Base-by-base conservation (phyloP, 2,797 vertebrate genomes). In the Botia almorhae region DNA sequence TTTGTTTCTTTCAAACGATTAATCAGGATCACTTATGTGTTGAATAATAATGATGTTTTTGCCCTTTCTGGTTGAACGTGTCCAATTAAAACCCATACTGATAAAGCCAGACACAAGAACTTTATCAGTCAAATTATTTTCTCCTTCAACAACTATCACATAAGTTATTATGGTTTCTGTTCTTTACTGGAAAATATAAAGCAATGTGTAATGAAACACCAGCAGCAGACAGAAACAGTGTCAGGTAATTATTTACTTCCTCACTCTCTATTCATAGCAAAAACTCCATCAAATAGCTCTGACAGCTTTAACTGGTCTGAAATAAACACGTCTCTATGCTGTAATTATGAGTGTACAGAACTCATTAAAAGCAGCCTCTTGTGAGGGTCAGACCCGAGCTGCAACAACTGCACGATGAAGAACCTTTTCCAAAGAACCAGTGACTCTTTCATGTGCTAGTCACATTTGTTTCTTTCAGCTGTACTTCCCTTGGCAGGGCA, bases 401-500 rank as follows among this genome's bases (percentile, higher is more conserved):
- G 83, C 86, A 87, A 85, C 90, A 92, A 92, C 91, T 92, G 92
- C 89, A 93, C 91, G 91, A 85, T 78, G 88, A 78, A 93, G 90
- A 87, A 90, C 88, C 83, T 39, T 69, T 89, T 85, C 81, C 85
- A 86, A 82, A 91, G 85, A 69, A 64, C 74, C 72, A 72, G 39
- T 64, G 43, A 61, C 72, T 74, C 51, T 77, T 67, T 82, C 61
- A 33, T 61, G 21, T 72, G 23, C 46, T 60, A 74, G 75, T 67
- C 46, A 56, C n/a, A n/a, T 46, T 4, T 48, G 56, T 48, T 39
- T 26, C 50, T 78, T 69, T 21, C 19, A 2, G 5, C 79, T 7
- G 50, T 93, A 94, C 94, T 93, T 91, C 91, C 61, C 61, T 33
- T 56, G 88, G 89, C 69, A 91, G 92, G 91, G 90, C 92, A 94